Conservation (phyloP, 2,113 vertebrate species). For the Uropsilus gracilis region DNA sequence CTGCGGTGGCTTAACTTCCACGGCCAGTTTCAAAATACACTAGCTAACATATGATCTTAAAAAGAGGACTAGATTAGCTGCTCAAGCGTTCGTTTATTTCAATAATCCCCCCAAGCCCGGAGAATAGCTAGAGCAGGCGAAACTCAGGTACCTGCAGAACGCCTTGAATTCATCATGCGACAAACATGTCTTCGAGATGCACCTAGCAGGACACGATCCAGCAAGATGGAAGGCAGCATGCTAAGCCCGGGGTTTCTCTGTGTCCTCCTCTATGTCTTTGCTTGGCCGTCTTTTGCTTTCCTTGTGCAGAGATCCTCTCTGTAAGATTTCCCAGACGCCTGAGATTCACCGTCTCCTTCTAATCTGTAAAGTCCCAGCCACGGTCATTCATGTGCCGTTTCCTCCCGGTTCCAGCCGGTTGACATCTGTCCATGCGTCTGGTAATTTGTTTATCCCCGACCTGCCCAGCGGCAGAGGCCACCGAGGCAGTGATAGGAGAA, state of each 20-base stretch:
- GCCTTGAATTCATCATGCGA: background rate
- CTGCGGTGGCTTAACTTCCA: background rate
- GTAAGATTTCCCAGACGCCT: background rate
- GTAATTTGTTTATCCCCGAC: background rate
- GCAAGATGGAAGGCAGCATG: background rate
- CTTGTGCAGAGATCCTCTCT: background rate
- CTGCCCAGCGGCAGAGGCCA: background rate
- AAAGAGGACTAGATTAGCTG: background rate
- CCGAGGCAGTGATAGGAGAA: background rate
- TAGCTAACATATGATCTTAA: background rate
- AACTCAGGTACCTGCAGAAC: background rate
- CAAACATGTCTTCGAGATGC: background rate
- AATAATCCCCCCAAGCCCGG: background rate
- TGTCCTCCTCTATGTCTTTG: no score
- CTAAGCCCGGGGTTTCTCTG: background rate
- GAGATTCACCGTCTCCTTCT: fast-evolving
- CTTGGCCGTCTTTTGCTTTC: background rate
- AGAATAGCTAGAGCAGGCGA: background rate
- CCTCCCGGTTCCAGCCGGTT: background rate
- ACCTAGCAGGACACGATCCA: background rate
- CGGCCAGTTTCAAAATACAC: background rate
- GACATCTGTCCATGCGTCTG: fast-evolving
- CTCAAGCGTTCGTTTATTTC: constrained; percentile 22
- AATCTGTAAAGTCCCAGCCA: background rate
- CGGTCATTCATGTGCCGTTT: background rate